phyloP scores from a whole-genome alignment of 1,140 invertebrate genomes.

The Eumaeus atala region DNA sequence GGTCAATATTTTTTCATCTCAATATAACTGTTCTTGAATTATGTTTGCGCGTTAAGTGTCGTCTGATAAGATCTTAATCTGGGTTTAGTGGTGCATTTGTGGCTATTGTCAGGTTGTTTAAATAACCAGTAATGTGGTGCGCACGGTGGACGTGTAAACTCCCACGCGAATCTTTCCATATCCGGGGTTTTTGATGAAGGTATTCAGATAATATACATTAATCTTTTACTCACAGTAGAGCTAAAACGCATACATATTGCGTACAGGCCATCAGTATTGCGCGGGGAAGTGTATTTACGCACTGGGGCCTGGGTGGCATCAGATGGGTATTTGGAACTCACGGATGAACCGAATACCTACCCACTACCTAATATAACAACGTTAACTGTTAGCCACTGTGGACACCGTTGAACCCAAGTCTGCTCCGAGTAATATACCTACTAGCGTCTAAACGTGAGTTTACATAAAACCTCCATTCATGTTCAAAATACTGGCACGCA shows the following conservation, averaged over 20 bases:
- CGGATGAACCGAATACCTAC: too few species aligned
- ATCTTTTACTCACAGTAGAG: too few species aligned
- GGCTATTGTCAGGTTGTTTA: conserved; percentile 53
- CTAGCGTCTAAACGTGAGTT: conserved; percentile 1
- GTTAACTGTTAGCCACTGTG: too few species aligned
- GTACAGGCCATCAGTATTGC: too few species aligned
- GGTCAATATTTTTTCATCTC: conserved; percentile 52
- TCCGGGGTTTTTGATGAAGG: not conserved
- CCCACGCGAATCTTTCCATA: conserved; percentile 47
- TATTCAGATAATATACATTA: not conserved
- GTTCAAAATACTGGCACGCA: not conserved
- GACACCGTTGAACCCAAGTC: too few species aligned
- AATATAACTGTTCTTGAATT: conserved; percentile 58
- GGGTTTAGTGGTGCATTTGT: conserved; percentile 50
- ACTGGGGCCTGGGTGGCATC: too few species aligned
- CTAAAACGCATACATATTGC: too few species aligned
- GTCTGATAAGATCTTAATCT: conserved; percentile 67
- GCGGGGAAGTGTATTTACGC: too few species aligned
- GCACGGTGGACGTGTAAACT: too few species aligned
- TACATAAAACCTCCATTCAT: conserved; percentile 23
- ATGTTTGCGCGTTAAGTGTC: conserved; percentile 60
- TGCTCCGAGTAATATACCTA: not conserved
- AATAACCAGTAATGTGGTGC: conserved; percentile 34
- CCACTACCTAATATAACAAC: too few species aligned
- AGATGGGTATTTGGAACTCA: too few species aligned